phyloP scores from a whole-genome alignment of 2,113 vertebrate genomes.

The Peromyscus leucopus region DNA sequence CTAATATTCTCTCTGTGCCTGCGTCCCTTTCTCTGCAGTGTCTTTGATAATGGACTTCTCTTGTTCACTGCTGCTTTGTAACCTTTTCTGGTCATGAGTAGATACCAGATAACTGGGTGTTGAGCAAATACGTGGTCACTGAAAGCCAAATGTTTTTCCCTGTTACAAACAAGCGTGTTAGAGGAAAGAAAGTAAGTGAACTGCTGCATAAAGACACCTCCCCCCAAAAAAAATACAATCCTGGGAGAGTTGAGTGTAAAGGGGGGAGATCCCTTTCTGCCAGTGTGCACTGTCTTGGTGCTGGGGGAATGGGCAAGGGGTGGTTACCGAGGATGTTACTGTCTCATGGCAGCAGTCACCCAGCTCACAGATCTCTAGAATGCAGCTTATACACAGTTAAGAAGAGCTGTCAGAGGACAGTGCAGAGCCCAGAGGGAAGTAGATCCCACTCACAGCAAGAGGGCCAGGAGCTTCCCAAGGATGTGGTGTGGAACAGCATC shows the following conservation, averaged over 20 bases:
- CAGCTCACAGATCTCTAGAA: not conserved
- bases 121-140: not conserved
- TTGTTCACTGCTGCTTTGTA: not conserved
- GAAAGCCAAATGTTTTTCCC: not conserved
- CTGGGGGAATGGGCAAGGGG: not conserved
- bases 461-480: not conserved
- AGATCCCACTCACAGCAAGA: not conserved
- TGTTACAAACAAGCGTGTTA: not conserved
- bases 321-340: not conserved
- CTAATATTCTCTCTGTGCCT: not conserved
- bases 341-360: rapidly evolving
- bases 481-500: not conserved
- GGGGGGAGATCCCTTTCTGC: not conserved
- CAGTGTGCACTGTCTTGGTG: not conserved
- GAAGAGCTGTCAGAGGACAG: not conserved
- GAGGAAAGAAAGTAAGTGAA: not conserved
- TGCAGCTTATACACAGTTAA: not conserved
- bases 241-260: not conserved
- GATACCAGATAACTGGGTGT: not conserved
- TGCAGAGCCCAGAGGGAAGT: not conserved
- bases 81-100: not conserved
- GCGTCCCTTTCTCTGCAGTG: not conserved
- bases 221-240: not conserved
- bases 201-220: not conserved
- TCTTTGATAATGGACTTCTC: not conserved